Evolutionary conservation across 2,113 vertebrate species (phyloP).

Genomic region (Upupa epops): DNA sequence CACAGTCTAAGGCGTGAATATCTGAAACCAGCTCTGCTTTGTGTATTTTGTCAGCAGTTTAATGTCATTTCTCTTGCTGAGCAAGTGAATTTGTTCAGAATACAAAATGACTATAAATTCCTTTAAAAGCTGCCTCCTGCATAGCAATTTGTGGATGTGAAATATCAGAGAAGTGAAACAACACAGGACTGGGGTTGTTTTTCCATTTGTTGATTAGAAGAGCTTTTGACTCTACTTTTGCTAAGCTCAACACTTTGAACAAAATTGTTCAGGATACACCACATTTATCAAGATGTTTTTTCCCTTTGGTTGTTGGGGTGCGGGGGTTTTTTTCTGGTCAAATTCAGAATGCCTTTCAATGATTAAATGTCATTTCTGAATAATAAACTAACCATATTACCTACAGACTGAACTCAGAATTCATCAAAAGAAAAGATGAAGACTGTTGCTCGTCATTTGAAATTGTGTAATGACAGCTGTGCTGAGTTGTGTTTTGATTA

Average conservation of each 20-base stretch:
- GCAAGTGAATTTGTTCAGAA: conserved; percentile 54
- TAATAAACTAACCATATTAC: conserved; percentile 4
- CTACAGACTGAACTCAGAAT: background rate
- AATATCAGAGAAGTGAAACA: background rate
- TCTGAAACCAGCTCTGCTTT: conserved; percentile 38
- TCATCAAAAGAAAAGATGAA: conserved; percentile 32
- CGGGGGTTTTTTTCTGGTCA: background rate
- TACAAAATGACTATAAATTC: conserved; percentile 4
- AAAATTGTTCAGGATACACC: background rate
- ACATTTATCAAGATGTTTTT: background rate
- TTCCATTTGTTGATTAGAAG: background rate
- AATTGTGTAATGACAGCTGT: conserved; percentile 43
- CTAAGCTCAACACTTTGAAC: background rate
- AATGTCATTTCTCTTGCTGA: conserved; percentile 52
- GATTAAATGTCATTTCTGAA: conserved; percentile 40
- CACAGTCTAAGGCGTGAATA: conserved; percentile 38
- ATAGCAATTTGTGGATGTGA: background rate
- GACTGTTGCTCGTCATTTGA: conserved; percentile 7
- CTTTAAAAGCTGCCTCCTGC: background rate
- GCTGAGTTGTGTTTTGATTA: conserved; percentile 45
- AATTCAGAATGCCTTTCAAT: background rate
- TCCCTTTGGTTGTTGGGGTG: background rate
- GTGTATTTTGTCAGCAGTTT: conserved; percentile 33
- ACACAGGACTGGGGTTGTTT: accelerated
- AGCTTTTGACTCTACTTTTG: background rate